Base-by-base conservation (phyloP, 1,140 invertebrate genomes). In the Nasonia giraulti region DNA sequence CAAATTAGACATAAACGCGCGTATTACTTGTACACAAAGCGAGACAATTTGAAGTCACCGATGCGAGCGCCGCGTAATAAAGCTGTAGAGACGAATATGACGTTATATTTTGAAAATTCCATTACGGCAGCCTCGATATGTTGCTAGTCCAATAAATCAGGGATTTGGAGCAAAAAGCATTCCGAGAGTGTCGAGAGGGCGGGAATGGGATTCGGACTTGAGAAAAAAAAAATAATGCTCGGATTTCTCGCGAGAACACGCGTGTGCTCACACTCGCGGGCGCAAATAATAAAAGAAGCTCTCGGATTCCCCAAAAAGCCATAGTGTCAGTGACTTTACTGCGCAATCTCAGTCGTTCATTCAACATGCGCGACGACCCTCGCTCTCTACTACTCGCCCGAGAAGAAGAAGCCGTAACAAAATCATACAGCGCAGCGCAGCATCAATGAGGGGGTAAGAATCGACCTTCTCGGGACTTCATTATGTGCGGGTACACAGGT, bases 391-490 rank as follows among this genome's bases (percentile, higher is more conserved):
- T 50, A 50, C 50, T 55, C 50, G 27, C 66, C 11, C 20, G 66
- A 68, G 66, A 27, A 68, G 66, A 50, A 17, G 11, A n/a, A 17
- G 68, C 68, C 44, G 66, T 44, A 80, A 69, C 33, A 69, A 80
- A 69, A 69, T 80, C 62, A 23, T 8, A 27, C 7, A 77, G 14
- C 27, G 20, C 20, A n/a, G 17, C 14, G 12, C 12, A 23, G 68
- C 27, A 31, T 71, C 68, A 47, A 76, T 11, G 40, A 82, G 68
- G 14, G 55, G n/a, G 11, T 69, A 8, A 17, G 44, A 81, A 74
- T 73, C 50, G 50, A 66, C 73, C 71, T 82, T 82, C 81, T 40
- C 50, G 50, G 81, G 50, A 82, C 50, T 82, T 76, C 23, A 82
- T 76, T 82, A 62, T 82, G 66, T n/a, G 33, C 33, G 23, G 11